Evolutionary conservation across 1,140 invertebrate genomes (phyloP).

Genomic region (Ladona fulva): DNA sequence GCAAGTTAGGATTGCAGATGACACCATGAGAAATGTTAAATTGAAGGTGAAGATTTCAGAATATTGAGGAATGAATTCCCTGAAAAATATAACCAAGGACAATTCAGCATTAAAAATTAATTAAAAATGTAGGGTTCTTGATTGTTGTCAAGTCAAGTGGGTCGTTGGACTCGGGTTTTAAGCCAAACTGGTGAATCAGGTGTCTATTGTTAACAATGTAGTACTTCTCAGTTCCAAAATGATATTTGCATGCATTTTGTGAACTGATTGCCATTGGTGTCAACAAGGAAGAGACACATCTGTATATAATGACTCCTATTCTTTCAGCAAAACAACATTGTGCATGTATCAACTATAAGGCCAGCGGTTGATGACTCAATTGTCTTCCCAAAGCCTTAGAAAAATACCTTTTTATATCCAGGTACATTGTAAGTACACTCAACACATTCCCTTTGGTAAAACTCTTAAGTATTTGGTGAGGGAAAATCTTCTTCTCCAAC

Average conservation of each 20-base stretch:
- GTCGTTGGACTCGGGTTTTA: background rate
- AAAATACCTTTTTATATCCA: background rate
- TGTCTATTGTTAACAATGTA: background rate
- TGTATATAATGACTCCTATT: slow-evolving; percentile 10
- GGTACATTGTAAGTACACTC: background rate
- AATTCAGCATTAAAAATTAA: too few relatives aligned
- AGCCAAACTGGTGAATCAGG: background rate
- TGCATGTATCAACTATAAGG: slow-evolving; percentile 24
- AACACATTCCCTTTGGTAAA: slow-evolving; percentile 25
- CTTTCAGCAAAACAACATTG: slow-evolving; percentile 16
- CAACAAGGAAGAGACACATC: background rate
- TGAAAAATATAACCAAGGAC: too few relatives aligned
- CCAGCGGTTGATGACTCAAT: slow-evolving; percentile 30
- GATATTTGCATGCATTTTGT: background rate
- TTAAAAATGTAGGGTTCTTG: background rate
- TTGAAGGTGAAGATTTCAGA: too few relatives aligned
- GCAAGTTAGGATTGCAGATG: too few relatives aligned
- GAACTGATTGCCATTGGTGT: background rate
- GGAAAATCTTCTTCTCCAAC: background rate
- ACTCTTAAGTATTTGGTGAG: slow-evolving; percentile 17
- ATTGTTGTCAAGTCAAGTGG: background rate
- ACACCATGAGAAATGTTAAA: too few relatives aligned
- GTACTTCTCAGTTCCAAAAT: too few relatives aligned
- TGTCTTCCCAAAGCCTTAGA: slow-evolving; percentile 32
- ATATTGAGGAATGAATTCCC: too few relatives aligned